Evolutionary conservation across 2,113 vertebrate species (phyloP).

Genomic region (Halcyon senegalensis): DNA sequence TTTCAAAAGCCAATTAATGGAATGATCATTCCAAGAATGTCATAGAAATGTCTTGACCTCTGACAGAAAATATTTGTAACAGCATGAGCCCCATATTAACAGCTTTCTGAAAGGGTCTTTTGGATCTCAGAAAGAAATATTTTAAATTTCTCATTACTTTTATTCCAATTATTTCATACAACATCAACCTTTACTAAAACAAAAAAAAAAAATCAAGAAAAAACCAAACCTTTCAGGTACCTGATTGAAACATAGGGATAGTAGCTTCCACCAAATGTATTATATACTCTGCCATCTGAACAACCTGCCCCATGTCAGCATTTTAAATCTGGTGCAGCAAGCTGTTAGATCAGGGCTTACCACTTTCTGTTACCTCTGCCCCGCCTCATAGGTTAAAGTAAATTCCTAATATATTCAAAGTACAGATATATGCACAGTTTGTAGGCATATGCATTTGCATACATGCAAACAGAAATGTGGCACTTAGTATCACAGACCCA

Average conservation of each 20-base stretch:
- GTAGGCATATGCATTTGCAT: background rate
- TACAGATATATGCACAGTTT: background rate
- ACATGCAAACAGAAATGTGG: fast-evolving
- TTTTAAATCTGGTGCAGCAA: background rate
- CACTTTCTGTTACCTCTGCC: background rate
- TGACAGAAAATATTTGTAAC: background rate
- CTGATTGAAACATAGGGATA: background rate
- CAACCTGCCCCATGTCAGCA: background rate
- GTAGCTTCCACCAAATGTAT: background rate
- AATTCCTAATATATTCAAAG: background rate
- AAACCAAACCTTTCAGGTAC: background rate
- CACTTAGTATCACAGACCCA: background rate
- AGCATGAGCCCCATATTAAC: background rate
- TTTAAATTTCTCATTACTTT: background rate
- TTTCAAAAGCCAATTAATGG: background rate
- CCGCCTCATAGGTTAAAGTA: background rate
- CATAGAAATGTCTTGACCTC: background rate
- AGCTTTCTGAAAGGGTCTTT: background rate
- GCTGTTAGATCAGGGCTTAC: background rate
- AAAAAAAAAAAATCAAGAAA: background rate
- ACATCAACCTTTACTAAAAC: background rate
- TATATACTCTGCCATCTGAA: background rate
- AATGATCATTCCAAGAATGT: background rate
- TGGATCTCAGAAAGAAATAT: background rate
- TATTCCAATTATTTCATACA: background rate